phyloP scores from a whole-genome alignment of 2,888 invertebrate species.

The Archips xylosteana region DNA sequence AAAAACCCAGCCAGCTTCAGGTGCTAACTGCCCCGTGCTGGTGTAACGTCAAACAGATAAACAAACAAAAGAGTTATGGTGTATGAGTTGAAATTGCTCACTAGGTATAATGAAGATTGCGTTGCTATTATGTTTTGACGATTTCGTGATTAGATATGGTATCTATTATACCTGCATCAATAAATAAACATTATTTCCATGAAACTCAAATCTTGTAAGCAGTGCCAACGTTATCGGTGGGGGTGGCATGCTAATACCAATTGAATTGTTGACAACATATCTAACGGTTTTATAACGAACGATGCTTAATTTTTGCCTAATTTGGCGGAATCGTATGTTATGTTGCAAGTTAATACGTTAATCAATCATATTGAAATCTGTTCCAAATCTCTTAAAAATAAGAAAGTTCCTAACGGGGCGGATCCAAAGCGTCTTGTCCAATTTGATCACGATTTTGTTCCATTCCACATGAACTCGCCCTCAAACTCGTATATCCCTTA shows the following conservation, averaged over 20 bases:
- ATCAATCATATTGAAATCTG: slow-evolving; percentile 8
- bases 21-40: slow-evolving; percentile 15
- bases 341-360: not conserved
- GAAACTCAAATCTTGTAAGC: too few species aligned
- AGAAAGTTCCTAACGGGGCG: slow-evolving; percentile 20
- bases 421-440: not conserved
- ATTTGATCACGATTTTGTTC: slow-evolving; percentile 20
- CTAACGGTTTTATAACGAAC: not conserved
- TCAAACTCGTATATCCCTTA: not conserved
- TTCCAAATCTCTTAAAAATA: slow-evolving; percentile 1
- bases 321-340: not conserved
- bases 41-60: not conserved
- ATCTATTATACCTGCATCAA: too few species aligned
- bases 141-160: too few species aligned
- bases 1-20: slow-evolving; percentile 26
- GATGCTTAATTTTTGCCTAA: not conserved
- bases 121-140: not conserved
- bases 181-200: too few species aligned
- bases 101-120: not conserved
- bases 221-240: too few species aligned
- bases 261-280: not conserved
- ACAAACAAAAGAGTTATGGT: not conserved
- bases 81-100: not conserved
- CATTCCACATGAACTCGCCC: not conserved
- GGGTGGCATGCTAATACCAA: not conserved